Base-by-base conservation (phyloP, 2,113 vertebrate species). In the Leptocoma aspasia region DNA sequence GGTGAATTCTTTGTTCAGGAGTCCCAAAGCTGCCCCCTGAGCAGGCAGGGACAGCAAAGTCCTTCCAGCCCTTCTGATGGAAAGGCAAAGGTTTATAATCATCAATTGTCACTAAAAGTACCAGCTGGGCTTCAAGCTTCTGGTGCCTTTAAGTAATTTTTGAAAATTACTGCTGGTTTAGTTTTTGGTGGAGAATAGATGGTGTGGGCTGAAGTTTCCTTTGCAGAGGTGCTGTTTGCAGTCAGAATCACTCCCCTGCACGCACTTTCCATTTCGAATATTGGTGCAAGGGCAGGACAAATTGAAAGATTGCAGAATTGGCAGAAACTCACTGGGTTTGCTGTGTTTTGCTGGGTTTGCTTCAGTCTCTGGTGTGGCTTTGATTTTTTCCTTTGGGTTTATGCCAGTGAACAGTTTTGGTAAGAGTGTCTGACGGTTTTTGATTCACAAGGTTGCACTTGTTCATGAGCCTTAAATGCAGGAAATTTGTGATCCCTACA, bases 31-130 rank as follows among this genome's bases (percentile, higher is more conserved):
- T 78, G 64, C 82, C 75, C 26, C 65, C 57, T 69, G 77, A 96
- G 88, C 82, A 77, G 60, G 56, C 91, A 96, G 96, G 64, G 86
- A 10, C 56, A 37, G 75, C 37, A 86, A 92, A 83, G 63, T 90
- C 88, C 88, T 95, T 81, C 89, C 81, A 69, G n/a, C 72, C 66
- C 19, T 56, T 50, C 33, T 57, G 75, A 90, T 6, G 61, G 86
- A 95, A 91, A 94, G 53, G 65, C 65, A 64, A 61, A 86, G 41
- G 41, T 82, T 76, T 64, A 21, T 63, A 80, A 90, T 69, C 54
- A 84, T 84, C 92, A 66, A 14, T 80, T 94, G 78, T 86, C 65
- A 61, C 60, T 41, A 14, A n/a, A 90, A 86, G 70, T 41, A 76
- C 60, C 95, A 86, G 61, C 83, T 95, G 94, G 72, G 78, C n/a